Percentiles rank a stretch among this genome's conserved stretches.
Conservation (phyloP, 2,113 vertebrate genomes). For the Serilophus lunatus region DNA sequence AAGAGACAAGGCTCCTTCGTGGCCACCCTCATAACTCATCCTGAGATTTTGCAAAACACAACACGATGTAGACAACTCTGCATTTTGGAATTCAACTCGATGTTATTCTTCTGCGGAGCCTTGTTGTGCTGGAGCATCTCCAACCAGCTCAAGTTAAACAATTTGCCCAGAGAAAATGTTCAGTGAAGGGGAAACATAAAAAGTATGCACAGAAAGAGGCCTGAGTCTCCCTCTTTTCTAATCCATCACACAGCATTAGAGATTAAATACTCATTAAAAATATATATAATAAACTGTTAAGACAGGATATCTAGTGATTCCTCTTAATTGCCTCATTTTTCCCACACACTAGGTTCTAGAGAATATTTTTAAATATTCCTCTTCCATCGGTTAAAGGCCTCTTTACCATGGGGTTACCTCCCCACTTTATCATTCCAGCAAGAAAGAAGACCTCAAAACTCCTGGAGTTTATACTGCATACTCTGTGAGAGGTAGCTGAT, state of each 20-base stretch:
- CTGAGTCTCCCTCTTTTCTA: conserved; percentile 21
- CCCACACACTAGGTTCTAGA: not conserved
- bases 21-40: not conserved
- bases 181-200: conserved; percentile 38
- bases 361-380: not conserved
- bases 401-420: not conserved
- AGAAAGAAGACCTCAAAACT: not conserved
- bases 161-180: conserved; percentile 32
- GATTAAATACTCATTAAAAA: conserved; percentile 51
- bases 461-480: not conserved
- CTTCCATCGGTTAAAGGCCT: not conserved
- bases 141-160: conserved; percentile 33
- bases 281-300: conserved; percentile 11
- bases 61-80: not conserved
- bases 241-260: conserved; percentile 35
- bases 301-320: conserved; percentile 1
- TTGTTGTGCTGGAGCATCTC: conserved; percentile 30
- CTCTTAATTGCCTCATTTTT: conserved; percentile 40
- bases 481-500: not conserved
- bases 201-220: conserved; percentile 42
- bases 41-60: not conserved
- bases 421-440: not conserved
- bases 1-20: not conserved
- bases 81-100: not conserved
- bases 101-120: not conserved